Conservation (phyloP, 2,797 vertebrate genomes). For the Pelodytes ibericus region DNA sequence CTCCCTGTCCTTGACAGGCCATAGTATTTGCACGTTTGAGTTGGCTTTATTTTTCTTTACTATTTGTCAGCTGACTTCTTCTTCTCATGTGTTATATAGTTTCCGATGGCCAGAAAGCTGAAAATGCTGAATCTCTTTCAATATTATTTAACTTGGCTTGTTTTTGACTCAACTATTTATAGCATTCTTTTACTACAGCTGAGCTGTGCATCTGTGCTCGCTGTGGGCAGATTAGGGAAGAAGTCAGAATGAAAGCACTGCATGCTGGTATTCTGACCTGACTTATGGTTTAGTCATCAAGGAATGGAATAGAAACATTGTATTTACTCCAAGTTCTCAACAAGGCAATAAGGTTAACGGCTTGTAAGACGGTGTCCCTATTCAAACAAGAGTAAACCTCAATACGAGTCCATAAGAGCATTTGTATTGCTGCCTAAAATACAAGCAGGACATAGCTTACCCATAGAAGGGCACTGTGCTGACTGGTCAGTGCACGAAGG, state of each 20-base stretch:
- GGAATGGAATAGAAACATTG: constrained; percentile 33
- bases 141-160: constrained; percentile 30
- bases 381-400: constrained; percentile 47
- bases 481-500: no score
- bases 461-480: no score
- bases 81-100: constrained; percentile 10
- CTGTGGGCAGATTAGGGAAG: neutral
- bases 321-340: constrained; percentile 79
- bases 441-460: no score
- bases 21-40: no score
- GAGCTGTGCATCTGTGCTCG: constrained; percentile 11
- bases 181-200: constrained; percentile 14
- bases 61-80: neutral
- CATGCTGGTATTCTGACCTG: neutral
- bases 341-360: constrained; percentile 77
- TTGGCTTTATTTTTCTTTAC: no score
- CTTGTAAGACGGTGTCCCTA: constrained; percentile 72
- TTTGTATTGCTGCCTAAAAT: no score
- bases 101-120: constrained; percentile 29
- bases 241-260: constrained; percentile 18
- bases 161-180: constrained; percentile 15
- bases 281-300: constrained; percentile 38
- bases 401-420: no score
- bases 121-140: constrained; percentile 36
- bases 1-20: no score